Conservation (phyloP, 2,888 invertebrate genomes). For the Tetranychus piercei region DNA sequence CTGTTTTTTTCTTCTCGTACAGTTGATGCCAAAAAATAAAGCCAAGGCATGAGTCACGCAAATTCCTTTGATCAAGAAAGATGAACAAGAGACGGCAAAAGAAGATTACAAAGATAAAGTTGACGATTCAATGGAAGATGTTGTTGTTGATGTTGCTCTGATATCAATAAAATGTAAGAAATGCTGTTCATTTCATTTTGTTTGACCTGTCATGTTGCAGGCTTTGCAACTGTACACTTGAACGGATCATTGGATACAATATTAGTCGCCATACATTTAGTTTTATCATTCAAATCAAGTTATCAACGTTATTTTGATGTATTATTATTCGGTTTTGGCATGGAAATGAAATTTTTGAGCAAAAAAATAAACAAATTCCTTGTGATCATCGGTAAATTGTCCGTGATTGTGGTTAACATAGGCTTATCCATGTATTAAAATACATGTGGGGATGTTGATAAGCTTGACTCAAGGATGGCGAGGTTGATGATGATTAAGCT, state of each 20-base stretch:
- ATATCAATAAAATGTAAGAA: background rate
- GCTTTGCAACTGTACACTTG: too few relatives aligned
- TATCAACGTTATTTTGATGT: background rate
- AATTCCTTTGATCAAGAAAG: background rate
- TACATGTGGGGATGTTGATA: background rate
- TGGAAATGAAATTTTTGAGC: background rate
- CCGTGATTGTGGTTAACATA: background rate
- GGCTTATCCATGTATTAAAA: background rate
- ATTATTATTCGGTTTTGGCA: background rate
- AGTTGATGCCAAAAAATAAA: background rate
- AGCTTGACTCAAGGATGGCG: background rate
- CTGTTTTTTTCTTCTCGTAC: background rate
- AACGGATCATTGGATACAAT: background rate
- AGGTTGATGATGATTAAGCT: background rate
- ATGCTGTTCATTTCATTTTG: too few relatives aligned
- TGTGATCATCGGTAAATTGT: slow-evolving; percentile 1
- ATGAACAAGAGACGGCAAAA: background rate
- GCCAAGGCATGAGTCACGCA: background rate
- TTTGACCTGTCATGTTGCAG: too few relatives aligned
- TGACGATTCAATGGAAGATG: background rate
- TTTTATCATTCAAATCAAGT: background rate
- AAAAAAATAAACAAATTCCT: background rate
- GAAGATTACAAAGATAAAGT: background rate
- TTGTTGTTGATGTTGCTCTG: background rate
- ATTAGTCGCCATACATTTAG: background rate